Evolutionary conservation across 2,113 vertebrate genomes (phyloP), one percentile per base, ranked within the genome.

Genomic region (Dascyllus trimaculatus): DNA sequence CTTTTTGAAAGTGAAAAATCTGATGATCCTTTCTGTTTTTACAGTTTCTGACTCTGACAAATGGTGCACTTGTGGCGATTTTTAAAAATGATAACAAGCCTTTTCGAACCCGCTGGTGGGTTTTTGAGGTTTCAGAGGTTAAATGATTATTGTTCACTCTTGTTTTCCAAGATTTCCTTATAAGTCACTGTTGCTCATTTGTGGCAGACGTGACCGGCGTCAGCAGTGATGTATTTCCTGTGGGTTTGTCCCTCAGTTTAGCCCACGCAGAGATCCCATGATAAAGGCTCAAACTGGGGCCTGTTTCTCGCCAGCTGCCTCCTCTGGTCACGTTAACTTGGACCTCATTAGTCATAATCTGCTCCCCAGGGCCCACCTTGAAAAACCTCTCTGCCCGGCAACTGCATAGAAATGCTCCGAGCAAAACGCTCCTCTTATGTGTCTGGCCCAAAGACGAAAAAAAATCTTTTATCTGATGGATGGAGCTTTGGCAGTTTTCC

Each of bases 271-370:
- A 90, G 93, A 94, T 93, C 57, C 67, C 61, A 45, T 48, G 94
- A 94, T 95, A 94, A 94, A 87, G 48, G 58, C 76, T 89, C 77
- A 64, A 86, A 85, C 76, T 13, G 8, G 72, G 76, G 69, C 70
- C 85, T 75, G 74, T 75, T 88, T 78, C 81, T 90, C 60, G 59
- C 85, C 85, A 89, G 87, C 87, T 89, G 88, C 91, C 91, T 90
- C 82, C 84, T 86, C 88, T 35, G 85, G 92, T 93, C 90, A 93
- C 26, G 71, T 93, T 94, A 93, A 90, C 86, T 87, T 67, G 69
- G 80, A 92, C 78, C 89, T 93, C 89, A 94, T 93, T 93, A 94
- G 90, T 89, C 84, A 92, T 90, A 93, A 95, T 94, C 88, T 82
- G 26, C 72, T 94, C 94, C 92, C 90, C 17, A 54, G 92, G 88